Evolutionary conservation across 2,797 vertebrate genomes (phyloP), one percentile per base, ranked within the genome.

Genomic region (Sebastes diaconus): DNA sequence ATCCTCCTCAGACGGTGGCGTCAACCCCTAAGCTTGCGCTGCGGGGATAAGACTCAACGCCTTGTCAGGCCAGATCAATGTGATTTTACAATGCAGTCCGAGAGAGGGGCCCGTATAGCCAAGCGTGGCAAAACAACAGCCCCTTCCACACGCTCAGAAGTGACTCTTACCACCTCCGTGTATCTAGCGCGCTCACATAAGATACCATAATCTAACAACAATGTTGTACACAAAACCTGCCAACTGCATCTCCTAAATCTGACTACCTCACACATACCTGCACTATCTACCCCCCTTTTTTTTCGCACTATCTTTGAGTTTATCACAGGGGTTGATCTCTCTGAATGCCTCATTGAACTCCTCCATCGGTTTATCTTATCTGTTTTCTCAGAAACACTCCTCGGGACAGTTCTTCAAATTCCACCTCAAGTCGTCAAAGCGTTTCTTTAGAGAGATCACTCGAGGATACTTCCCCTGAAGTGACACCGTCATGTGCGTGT

Each of bases 51-150:
- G 93, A 94, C 94, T 96, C 94, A 94, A 95, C 92, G 94, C 95
- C 94, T 95, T 95, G 95, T 96, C 95, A 96, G 94, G 95, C 93
- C 93, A 93, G 93, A 95, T 96, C 95, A 96, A 92, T 91, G 94
- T 95, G 94, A 95, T 95, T 94, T 94, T 93, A 93, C 93, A 94
- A 94, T 89, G 88, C 87, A 88, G 95, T 94, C 94, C 93, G 83
- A 94, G 90, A 92, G 88, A 86, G 75, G 67, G 79, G 72, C 87
- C 82, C 64, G 7, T 79, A 85, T 27, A 84, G 89, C 83, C 86
- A 39, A 89, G 75, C 6, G 14, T 70, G 87, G 92, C 86, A 84
- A 87, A 86, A 89, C 86, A 90, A 88, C 81, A 54, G 84, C 86
- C 54, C 84, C 84, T 74, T 81, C 69, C 79, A 67, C 83, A 71